A percentile compares a stretch with the other conserved stretches of the same genome.
These are phyloP conservation scores for Pelecanoides urinatrix DNA, from an alignment of 2,113 vertebrate genomes.

Conservation along the genomic window DNA sequence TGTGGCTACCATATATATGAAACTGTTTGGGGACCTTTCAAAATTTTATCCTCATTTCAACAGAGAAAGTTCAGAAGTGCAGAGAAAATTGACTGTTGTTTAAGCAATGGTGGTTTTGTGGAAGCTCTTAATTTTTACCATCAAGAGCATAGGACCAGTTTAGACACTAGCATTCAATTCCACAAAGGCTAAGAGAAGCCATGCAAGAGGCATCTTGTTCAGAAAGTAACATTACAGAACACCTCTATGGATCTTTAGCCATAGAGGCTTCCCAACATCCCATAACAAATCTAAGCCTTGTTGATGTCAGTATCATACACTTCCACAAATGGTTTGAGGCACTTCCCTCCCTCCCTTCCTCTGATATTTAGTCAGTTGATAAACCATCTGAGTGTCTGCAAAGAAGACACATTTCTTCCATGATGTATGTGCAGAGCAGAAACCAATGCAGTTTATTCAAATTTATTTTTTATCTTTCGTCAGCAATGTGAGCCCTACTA, in stretches of 20 bases:
- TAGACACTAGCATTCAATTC: background rate
- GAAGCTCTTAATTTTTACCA: background rate
- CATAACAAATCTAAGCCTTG: background rate
- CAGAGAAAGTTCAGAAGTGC: background rate
- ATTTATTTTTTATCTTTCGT: background rate
- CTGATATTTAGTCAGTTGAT: background rate
- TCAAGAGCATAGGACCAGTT: background rate
- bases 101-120: background rate
- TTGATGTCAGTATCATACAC: background rate
- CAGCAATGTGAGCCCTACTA: background rate
- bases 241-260: background rate
- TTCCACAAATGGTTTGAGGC: background rate
- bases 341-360: background rate
- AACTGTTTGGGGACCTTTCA: background rate
- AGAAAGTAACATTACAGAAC: background rate
- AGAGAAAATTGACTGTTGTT: background rate
- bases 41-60: background rate
- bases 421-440: background rate
- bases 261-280: background rate
- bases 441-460: background rate
- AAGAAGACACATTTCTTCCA: background rate
- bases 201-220: rapidly evolving
- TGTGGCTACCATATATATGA: background rate
- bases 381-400: background rate
- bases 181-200: background rate